Evolutionary conservation across 2,113 vertebrate genomes (phyloP).

Genomic region (Illadopsis cleaveri): DNA sequence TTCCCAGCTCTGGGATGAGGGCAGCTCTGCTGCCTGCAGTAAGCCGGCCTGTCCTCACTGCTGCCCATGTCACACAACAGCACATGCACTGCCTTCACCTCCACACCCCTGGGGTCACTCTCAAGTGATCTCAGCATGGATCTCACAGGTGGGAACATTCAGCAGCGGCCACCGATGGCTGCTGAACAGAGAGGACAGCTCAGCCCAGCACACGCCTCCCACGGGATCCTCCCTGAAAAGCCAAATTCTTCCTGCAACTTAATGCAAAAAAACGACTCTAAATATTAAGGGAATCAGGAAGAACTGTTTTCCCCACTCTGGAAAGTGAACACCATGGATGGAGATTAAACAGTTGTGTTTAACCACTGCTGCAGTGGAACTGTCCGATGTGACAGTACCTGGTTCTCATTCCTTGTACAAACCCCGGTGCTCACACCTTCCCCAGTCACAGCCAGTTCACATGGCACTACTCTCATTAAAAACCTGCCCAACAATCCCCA

Average conservation of each 20-base stretch:
- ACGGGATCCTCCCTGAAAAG: neutral
- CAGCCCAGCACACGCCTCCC: neutral
- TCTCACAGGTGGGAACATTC: neutral
- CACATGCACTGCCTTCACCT: accelerated
- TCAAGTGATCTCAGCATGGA: neutral
- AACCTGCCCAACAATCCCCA: neutral
- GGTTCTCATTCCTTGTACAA: neutral
- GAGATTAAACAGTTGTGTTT: neutral
- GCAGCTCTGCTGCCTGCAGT: neutral
- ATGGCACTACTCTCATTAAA: accelerated
- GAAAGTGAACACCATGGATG: neutral
- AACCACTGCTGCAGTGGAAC: neutral
- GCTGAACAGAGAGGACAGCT: neutral
- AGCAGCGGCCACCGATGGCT: neutral
- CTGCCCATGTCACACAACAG: accelerated
- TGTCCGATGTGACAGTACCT: accelerated
- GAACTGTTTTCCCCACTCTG: neutral
- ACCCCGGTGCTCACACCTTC: neutral
- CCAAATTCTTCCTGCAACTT: neutral
- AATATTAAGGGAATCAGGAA: neutral
- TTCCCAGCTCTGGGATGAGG: neutral
- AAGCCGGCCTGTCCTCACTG: accelerated
- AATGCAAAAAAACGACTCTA: neutral
- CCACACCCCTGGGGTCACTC: neutral
- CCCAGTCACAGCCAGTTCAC: neutral